Evolutionary conservation across 2,113 vertebrate genomes (phyloP).

Genomic region (Nycticryphes semicollaris): DNA sequence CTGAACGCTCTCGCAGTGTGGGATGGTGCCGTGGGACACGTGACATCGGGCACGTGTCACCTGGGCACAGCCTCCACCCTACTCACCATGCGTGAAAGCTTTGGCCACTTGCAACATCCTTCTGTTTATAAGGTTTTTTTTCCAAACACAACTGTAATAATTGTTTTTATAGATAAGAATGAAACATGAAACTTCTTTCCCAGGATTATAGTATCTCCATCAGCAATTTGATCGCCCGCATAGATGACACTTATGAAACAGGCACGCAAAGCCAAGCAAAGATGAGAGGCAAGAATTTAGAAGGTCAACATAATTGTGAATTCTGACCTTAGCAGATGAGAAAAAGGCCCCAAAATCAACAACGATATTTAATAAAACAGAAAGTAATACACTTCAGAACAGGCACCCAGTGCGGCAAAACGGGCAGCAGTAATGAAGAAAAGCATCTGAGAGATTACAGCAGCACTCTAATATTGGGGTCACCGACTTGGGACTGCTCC

Average conservation of each 20-base stretch:
- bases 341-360: background rate
- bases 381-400: background rate
- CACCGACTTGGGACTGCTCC: background rate
- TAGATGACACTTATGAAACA: background rate
- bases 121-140: background rate
- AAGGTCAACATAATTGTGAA: background rate
- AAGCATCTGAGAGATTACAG: background rate
- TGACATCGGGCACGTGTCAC: accelerated
- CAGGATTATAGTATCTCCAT: background rate
- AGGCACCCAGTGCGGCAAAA: background rate
- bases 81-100: background rate
- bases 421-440: background rate
- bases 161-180: background rate
- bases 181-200: background rate
- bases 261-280: background rate
- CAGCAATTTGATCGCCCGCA: background rate
- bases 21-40: background rate
- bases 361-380: background rate
- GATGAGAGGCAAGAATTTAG: background rate
- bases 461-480: background rate
- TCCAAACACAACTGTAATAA: background rate
- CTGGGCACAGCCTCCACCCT: background rate
- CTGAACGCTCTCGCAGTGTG: background rate
- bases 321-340: background rate
- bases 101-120: background rate